Evolutionary conservation across 2,888 invertebrate genomes (phyloP).

Genomic region (Cryptocephalus moraei): DNA sequence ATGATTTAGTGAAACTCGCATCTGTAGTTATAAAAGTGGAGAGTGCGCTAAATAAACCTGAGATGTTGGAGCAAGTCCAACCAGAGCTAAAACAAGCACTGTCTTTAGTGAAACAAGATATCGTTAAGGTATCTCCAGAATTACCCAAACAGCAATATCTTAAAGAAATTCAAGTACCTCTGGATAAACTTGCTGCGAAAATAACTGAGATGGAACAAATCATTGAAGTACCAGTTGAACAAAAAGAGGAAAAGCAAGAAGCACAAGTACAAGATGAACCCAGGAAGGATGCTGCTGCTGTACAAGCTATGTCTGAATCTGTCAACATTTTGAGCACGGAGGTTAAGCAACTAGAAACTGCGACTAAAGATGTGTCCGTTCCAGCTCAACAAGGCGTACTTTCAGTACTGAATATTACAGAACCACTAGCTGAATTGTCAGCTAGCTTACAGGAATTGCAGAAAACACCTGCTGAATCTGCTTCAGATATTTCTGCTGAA

Average conservation of each 20-base stretch:
- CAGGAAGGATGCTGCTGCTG: conserved; percentile 5
- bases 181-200: not conserved
- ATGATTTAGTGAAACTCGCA: conserved; percentile 6
- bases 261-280: not conserved
- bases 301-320: not conserved
- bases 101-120: not conserved
- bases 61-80: conserved; percentile 3
- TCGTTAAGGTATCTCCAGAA: not conserved
- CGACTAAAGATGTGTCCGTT: not conserved
- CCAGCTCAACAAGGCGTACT: conserved; percentile 10
- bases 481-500: conserved; percentile 1
- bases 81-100: conserved; percentile 3
- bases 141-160: not conserved
- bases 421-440: conserved; percentile 6
- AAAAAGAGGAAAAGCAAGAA: conserved; percentile 2
- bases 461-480: not conserved
- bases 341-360: not conserved
- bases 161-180: not conserved
- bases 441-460: conserved; percentile 6
- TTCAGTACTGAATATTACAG: conserved; percentile 9
- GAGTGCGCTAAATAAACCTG: conserved; percentile 3
- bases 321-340: not conserved
- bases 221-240: not conserved
- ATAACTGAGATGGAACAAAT: not conserved
- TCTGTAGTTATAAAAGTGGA: conserved; percentile 3